Percentiles rank a stretch among this genome's conserved stretches.
Conservation (phyloP, 2,888 invertebrate species). For the Eurois occulta region DNA sequence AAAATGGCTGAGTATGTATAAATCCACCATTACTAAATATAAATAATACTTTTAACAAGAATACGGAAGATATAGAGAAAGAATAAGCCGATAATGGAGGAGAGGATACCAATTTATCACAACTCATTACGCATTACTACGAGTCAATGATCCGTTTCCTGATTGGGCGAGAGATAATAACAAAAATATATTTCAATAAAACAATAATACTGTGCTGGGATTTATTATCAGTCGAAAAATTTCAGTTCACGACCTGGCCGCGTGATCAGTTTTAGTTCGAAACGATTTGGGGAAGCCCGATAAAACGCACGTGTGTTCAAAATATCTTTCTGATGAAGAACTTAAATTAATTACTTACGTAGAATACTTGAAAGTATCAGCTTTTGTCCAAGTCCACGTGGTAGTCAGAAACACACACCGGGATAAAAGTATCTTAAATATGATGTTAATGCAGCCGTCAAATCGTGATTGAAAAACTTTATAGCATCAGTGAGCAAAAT, state of each 20-base stretch:
- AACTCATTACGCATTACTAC: conserved; percentile 34
- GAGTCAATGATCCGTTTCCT: conserved; percentile 41
- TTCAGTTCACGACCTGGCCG: conserved; percentile 10
- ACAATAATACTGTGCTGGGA: conserved; percentile 8
- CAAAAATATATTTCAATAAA: conserved; percentile 1
- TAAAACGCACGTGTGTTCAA: neutral
- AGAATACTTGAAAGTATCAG: neutral
- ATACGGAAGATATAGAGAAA: conserved; percentile 13
- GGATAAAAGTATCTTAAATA: neutral
- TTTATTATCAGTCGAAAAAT: conserved; percentile 17
- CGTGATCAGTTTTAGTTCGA: conserved; percentile 13
- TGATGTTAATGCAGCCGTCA: too few species aligned
- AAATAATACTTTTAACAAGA: neutral
- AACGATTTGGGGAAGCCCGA: conserved; percentile 39
- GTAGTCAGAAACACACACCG: neutral
- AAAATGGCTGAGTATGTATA: neutral
- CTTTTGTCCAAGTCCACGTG: neutral
- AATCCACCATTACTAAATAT: conserved; percentile 12
- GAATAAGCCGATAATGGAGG: conserved; percentile 18
- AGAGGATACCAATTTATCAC: conserved; percentile 28
- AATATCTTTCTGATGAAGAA: neutral
- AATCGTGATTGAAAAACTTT: neutral
- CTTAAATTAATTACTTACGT: neutral
- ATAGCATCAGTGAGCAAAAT: neutral
- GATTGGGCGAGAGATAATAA: conserved; percentile 25